Evolutionary conservation across 2,113 vertebrate species (phyloP), one percentile per base, ranked within the genome.

Genomic region (Nannobrachium achirus): DNA sequence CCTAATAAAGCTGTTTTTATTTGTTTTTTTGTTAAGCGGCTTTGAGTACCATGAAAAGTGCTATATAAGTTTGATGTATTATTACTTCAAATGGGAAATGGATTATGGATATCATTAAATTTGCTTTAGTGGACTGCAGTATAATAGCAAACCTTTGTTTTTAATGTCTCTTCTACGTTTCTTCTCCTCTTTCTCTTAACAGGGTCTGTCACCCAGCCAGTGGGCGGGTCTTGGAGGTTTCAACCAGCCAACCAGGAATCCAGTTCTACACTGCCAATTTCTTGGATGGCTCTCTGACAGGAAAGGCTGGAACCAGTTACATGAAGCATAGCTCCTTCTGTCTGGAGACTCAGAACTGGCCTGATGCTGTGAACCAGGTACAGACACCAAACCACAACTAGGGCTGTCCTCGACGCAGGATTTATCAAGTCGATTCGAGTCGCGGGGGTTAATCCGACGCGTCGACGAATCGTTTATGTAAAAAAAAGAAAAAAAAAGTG

Each of bases 261-360:
- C 98, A 99, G 84, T 96, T 99, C 76, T 99, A 99, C 77, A 99
- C 96, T 0, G 95, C 93, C n/a, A 98, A 99, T 88, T 93, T 94
- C 83, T 92, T 99, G 79, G 95, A 99, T 4, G 95, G 94, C 20
- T 93, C 93, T 0, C 61, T 96, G 38, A 80, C 69, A 45, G 97
- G 97, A 49, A 99, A 99, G 89, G 89, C 71, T 0, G 91, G 89
- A 1, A 53, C 63, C 0, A 7, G 41, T 0, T 99, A 99, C 61
- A 73, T 86, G 62, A 96, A 94, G 76, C 98, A 98, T 89, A 94
- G 94, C 0, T 93, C 94, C 11, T 94, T 99, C 85, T 99, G 97
- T 73, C 87, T 99, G 10, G 97, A 98, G 92, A 96, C 96, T 0
- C 97, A 99, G 86, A 95, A 92, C 79, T 99, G 98, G 96, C 98